These are phyloP conservation scores for Anoplopoma fimbria DNA, from an alignment of 2,113 vertebrate species.

Conservation along the genomic window DNA sequence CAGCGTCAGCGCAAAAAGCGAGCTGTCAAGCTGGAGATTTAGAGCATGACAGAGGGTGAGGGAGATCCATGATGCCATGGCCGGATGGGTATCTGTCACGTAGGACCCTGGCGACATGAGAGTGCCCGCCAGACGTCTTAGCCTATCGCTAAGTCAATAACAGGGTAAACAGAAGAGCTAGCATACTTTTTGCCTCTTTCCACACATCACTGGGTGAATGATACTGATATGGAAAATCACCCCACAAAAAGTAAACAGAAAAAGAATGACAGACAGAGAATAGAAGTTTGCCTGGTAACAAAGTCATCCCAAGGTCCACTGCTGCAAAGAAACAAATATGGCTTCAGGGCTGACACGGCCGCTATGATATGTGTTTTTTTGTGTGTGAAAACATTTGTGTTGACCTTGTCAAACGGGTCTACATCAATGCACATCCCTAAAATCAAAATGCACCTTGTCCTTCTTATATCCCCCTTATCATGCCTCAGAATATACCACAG, in stretches of 20 bases:
- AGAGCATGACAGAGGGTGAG: conserved; percentile 69
- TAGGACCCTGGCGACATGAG: conserved; percentile 71
- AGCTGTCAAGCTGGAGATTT: conserved; percentile 70
- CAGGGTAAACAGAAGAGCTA: conserved; percentile 76
- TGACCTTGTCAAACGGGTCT: conserved; percentile 47
- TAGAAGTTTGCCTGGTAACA: conserved; percentile 79
- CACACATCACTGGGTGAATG: conserved; percentile 77
- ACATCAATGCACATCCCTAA: conserved; percentile 42
- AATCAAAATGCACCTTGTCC: conserved; percentile 38
- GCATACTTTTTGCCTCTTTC: conserved; percentile 81
- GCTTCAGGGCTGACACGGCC: conserved; percentile 49
- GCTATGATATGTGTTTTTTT: conserved; percentile 28
- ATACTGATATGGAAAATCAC: conserved; percentile 82
- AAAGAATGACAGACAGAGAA: conserved; percentile 73
- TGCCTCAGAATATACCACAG: neutral
- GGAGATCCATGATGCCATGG: conserved; percentile 68
- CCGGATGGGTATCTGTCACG: conserved; percentile 80
- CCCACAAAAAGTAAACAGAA: conserved; percentile 82
- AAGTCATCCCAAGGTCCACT: conserved; percentile 84
- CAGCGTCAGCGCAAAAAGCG: conserved; percentile 68
- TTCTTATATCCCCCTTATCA: neutral
- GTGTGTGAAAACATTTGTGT: conserved; percentile 36
- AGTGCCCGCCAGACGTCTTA: conserved; percentile 80
- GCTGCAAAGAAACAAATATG: conserved; percentile 49
- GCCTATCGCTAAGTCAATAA: conserved; percentile 87